Conservation (phyloP, 53 echinoderm and acorn worm species). For the Actinopyga echinites region DNA sequence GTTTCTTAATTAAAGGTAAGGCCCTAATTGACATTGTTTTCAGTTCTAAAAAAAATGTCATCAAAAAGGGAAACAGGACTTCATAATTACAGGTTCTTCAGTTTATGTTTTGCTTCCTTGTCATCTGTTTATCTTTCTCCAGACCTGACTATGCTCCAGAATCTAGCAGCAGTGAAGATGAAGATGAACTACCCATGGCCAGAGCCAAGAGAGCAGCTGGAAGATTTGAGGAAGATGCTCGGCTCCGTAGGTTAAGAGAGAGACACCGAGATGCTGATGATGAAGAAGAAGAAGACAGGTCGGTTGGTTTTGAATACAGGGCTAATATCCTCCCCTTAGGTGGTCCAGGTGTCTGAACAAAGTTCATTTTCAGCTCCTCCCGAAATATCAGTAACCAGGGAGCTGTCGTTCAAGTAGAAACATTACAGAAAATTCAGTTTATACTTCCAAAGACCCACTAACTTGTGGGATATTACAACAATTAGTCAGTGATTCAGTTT, state of each 20-base stretch:
- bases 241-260: conserved; percentile 72
- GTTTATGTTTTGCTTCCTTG: neutral
- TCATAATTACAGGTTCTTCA: neutral
- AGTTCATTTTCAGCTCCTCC: too few species aligned
- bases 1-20: too few species aligned
- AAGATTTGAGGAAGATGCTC: conserved; percentile 69
- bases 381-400: too few species aligned
- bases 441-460: too few species aligned
- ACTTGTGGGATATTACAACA: too few species aligned
- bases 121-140: neutral
- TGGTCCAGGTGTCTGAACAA: neutral
- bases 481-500: too few species aligned
- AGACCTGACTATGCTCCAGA: conserved; percentile 97
- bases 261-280: conserved; percentile 69
- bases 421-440: too few species aligned
- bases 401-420: too few species aligned
- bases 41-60: too few species aligned
- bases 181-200: conserved; percentile 55
- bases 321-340: neutral
- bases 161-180: conserved; percentile 87
- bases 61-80: too few species aligned
- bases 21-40: too few species aligned
- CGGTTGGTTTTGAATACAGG: neutral
- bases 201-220: conserved; percentile 35
- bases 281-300: conserved; percentile 69